A percentile compares a stretch with the other conserved stretches of the same genome.
Evolutionary conservation across 2,888 invertebrate species (phyloP).

Genomic region (Thera britannica): DNA sequence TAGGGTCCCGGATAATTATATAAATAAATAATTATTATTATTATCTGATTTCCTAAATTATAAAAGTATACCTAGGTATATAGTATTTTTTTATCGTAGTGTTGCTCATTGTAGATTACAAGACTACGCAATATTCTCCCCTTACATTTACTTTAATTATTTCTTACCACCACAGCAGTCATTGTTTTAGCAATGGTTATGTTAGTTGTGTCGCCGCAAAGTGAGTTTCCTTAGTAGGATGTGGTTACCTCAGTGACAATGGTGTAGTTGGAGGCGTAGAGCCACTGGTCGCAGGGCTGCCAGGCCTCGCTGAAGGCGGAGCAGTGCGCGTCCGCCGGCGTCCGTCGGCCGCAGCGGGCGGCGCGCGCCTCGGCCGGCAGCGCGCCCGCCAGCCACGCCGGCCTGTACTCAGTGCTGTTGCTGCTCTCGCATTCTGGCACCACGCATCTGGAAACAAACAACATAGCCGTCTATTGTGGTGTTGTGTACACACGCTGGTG

Average conservation of each 20-base stretch:
- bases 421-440: slow-evolving; percentile 73
- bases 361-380: slow-evolving; percentile 53
- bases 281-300: slow-evolving; percentile 52
- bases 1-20: background rate
- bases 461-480: background rate
- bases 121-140: too few species aligned
- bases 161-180: background rate
- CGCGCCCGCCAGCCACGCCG: slow-evolving; percentile 63
- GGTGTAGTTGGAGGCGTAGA: slow-evolving; percentile 56
- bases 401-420: slow-evolving; percentile 63
- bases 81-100: too few species aligned
- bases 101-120: background rate
- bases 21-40: background rate
- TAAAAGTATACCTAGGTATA: too few species aligned
- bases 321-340: slow-evolving; percentile 52
- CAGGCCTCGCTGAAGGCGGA: slow-evolving; percentile 66
- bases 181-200: too few species aligned
- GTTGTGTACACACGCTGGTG: too few species aligned
- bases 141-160: too few species aligned
- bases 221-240: background rate
- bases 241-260: slow-evolving; percentile 57
- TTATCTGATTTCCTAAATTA: too few species aligned
- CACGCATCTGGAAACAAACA: slow-evolving; percentile 63
- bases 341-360: slow-evolving; percentile 58
- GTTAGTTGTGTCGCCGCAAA: background rate